Evolutionary conservation across 2,888 invertebrate species (phyloP).

Genomic region (Argyresthia albistria): DNA sequence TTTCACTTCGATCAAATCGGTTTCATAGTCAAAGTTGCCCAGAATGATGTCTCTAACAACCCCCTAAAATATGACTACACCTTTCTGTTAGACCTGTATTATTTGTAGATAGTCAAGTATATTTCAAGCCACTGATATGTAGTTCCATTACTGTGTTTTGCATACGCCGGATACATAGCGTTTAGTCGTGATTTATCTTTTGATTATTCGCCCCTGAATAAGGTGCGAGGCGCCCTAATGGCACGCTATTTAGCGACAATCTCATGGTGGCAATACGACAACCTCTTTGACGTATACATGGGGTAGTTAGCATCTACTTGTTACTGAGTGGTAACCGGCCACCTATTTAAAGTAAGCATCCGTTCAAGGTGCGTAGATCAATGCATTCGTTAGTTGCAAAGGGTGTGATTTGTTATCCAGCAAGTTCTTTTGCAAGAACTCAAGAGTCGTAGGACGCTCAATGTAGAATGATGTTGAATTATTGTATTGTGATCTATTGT

Average conservation of each 20-base stretch:
- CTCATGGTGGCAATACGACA: conserved; percentile 28
- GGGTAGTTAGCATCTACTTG: conserved; percentile 38
- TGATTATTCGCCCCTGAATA: conserved; percentile 32
- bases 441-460: too few relatives aligned
- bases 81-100: too few relatives aligned
- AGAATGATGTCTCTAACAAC: too few relatives aligned
- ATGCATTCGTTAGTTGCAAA: not conserved
- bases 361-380: conserved; percentile 23
- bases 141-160: not conserved
- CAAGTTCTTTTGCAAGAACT: too few relatives aligned
- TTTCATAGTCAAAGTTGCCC: too few relatives aligned
- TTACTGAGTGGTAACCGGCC: conserved; percentile 9
- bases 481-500: too few relatives aligned
- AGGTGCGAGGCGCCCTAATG: conserved; percentile 17
- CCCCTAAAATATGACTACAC: too few relatives aligned
- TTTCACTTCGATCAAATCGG: too few relatives aligned
- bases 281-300: conserved; percentile 7
- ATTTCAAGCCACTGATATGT: not conserved
- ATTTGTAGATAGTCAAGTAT: too few relatives aligned
- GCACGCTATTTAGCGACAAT: conserved; percentile 30
- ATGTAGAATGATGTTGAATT: too few relatives aligned
- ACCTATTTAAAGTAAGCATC: conserved; percentile 19
- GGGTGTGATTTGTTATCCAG: not conserved
- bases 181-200: conserved; percentile 27
- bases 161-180: not conserved